A percentile compares a stretch with the other conserved stretches of the same genome.
These are phyloP conservation scores for Dysmachus trigonus DNA, from an alignment of 2,888 invertebrate genomes.

Conservation along the genomic window DNA sequence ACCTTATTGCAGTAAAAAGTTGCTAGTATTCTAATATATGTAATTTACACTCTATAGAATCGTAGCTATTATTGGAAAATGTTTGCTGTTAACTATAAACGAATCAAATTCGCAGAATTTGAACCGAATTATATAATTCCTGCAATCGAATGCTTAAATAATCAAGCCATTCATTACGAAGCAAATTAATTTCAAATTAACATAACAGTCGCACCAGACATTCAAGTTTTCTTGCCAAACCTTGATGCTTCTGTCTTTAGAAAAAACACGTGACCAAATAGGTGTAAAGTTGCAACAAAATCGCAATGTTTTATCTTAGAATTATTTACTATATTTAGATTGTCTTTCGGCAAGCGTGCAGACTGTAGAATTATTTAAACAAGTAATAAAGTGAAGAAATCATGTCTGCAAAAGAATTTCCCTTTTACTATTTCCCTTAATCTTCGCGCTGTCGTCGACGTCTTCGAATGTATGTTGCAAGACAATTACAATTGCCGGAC, in stretches of 20 bases:
- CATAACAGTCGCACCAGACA: background rate
- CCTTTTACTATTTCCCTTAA: background rate
- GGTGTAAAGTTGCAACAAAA: background rate
- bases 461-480: slow-evolving; percentile 28
- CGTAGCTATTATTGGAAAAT: too few species aligned
- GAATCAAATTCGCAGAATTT: too few species aligned
- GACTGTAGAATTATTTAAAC: background rate
- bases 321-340: background rate
- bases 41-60: too few species aligned
- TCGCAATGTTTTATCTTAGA: background rate
- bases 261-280: background rate
- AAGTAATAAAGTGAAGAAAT: background rate
- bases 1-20: too few species aligned
- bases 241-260: background rate
- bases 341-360: background rate
- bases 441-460: background rate
- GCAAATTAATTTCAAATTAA: background rate
- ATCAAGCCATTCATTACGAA: too few species aligned
- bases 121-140: too few species aligned
- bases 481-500: background rate
- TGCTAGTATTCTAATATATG: too few species aligned
- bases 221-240: background rate
- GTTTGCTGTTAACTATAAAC: too few species aligned
- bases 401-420: background rate
- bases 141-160: too few species aligned